A percentile compares a stretch with the other conserved stretches of the same genome.
phyloP scores from a whole-genome alignment of 2,797 vertebrate species.

The Channa striata region DNA sequence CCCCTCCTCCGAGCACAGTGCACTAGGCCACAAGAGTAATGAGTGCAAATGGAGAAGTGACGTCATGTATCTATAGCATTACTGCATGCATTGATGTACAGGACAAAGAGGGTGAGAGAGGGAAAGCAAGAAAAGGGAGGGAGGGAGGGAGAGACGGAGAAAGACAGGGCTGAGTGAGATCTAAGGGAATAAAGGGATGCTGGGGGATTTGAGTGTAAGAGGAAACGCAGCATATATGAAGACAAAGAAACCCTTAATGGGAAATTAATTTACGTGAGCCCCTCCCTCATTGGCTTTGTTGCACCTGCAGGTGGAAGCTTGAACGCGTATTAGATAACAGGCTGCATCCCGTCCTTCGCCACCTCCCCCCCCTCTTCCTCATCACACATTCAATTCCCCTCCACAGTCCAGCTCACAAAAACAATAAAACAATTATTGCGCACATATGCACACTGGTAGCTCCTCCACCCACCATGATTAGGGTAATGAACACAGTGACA shows the following conservation, averaged over 20 bases:
- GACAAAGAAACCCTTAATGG: slow-evolving; percentile 62
- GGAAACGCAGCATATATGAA: slow-evolving; percentile 34
- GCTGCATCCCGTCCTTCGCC: not conserved
- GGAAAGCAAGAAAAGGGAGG: slow-evolving; percentile 14
- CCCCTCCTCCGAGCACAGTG: slow-evolving; percentile 56
- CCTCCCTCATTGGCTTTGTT: slow-evolving; percentile 64
- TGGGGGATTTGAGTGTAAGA: not conserved
- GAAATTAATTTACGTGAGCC: slow-evolving; percentile 56
- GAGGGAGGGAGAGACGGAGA: slow-evolving; percentile 14
- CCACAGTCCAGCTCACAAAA: slow-evolving; percentile 71
- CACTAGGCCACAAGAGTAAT: slow-evolving; percentile 73
- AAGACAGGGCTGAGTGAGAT: not conserved
- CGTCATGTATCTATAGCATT: slow-evolving; percentile 74
- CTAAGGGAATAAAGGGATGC: not conserved
- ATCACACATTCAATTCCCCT: slow-evolving; percentile 47
- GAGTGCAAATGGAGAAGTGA: slow-evolving; percentile 68
- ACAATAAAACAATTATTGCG: slow-evolving; percentile 68
- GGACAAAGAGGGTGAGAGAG: slow-evolving; percentile 69
- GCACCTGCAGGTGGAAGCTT: slow-evolving; percentile 57
- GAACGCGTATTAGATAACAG: slow-evolving; percentile 70
- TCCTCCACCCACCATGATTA: slow-evolving; percentile 58
- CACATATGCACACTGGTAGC: slow-evolving; percentile 59
- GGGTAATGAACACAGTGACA: slow-evolving; percentile 65
- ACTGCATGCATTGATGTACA: slow-evolving; percentile 58
- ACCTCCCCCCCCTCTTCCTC: not conserved